Evolutionary conservation across 2,113 vertebrate genomes (phyloP), one percentile per base, ranked within the genome.

Genomic region (Elaphurus davidianus): DNA sequence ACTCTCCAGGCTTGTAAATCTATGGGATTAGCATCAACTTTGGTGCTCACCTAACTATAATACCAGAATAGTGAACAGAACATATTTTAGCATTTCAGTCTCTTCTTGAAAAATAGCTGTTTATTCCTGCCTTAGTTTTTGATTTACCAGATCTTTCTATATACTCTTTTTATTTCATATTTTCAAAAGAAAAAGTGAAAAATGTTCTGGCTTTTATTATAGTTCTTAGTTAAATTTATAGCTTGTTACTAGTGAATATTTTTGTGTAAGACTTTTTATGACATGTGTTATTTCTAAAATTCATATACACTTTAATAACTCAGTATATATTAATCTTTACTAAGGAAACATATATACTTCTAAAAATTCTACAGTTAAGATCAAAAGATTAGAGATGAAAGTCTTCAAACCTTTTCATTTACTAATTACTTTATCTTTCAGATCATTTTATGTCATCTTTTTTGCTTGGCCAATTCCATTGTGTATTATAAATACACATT

Each of bases 151-250:
- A 43, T 78, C 52, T 57, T 87, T 96, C 9, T 71, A 2, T 60
- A 40, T 97, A 87, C 17, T 36, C 14, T 16, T 90, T 89, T 12
- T 74, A 64, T 97, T 95, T 92, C 79, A 14, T 74, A 93, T 91
- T 98, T 97, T 74, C n/a, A n/a, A 97, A 97, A 81, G 79, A 14
- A 45, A 95, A 92, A 57, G 55, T 7, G 6, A 64, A 85, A 76
- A 54, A 11, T 76, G 30, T 7, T 36, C 40, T 93, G 27, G 1
- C 85, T 94, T 96, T 95, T 87, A 76, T 93, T 85, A 2, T 84
- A 83, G 87, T 96, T 94, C 57, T 30, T 14, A 59, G 47, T 92
- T 93, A 96, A 89, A 83, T 92, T 79, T 93, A 3, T 92, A 86
- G 28, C 45, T 96, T 87, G 16, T 30, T 57, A 43, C 47, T 95